Conservation (phyloP, 2,113 vertebrate genomes). For the Probosciger aterrimus region DNA sequence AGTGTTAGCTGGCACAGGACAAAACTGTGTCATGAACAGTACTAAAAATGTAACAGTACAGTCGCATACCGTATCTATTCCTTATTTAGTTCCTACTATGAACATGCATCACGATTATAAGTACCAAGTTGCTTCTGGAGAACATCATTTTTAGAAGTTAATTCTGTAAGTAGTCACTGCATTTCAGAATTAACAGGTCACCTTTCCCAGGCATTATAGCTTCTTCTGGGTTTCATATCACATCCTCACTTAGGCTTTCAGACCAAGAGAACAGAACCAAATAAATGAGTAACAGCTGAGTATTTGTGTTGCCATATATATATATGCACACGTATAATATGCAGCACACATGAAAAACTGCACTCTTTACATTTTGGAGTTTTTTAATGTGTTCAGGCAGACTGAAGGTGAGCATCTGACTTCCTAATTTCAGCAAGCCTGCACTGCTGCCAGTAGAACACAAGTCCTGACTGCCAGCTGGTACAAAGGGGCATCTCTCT, state of each 20-base stretch:
- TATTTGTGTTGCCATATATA: background rate
- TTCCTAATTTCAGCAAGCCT: background rate
- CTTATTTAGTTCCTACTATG: conserved; percentile 29
- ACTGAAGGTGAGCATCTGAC: background rate
- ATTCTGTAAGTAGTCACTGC: background rate
- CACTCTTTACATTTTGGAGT: background rate
- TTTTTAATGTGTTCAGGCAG: background rate
- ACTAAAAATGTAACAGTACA: conserved; percentile 27
- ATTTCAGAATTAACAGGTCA: background rate
- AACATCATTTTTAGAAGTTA: background rate
- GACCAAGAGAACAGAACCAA: background rate
- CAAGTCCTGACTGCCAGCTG: background rate
- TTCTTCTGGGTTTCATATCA: background rate
- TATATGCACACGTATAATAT: background rate
- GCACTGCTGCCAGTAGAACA: background rate
- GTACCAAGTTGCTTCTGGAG: background rate
- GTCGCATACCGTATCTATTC: background rate
- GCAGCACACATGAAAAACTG: background rate
- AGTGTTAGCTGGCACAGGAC: conserved; percentile 17
- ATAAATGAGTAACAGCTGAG: background rate
- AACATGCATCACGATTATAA: background rate
- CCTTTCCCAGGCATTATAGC: background rate
- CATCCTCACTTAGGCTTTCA: background rate
- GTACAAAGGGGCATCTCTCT: background rate
- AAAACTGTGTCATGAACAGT: conserved; percentile 30